Conservation (phyloP, 2,888 invertebrate species). For the Lymantria monacha region DNA sequence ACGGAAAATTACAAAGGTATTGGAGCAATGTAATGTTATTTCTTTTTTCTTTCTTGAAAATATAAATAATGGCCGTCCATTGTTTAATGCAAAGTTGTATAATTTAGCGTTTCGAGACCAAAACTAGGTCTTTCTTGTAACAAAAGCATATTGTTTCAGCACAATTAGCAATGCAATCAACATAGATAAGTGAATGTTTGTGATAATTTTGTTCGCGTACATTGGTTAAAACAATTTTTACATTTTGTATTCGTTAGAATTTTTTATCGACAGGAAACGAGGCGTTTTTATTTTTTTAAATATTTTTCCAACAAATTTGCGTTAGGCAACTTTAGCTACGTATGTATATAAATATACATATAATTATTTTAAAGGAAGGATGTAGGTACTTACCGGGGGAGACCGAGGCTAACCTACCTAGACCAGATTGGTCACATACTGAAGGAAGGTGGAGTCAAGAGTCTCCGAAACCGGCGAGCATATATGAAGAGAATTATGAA, state of each 20-base stretch:
- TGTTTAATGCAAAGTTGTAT: constrained; percentile 61
- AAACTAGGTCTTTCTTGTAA: constrained; percentile 73
- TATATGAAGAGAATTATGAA: too few relatives aligned
- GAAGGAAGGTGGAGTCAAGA: too few relatives aligned
- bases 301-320: too few relatives aligned
- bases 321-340: too few relatives aligned
- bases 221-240: constrained; percentile 20
- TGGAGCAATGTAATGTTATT: constrained; percentile 16
- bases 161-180: constrained; percentile 73
- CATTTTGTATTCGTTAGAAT: background rate
- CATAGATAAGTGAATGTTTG: constrained; percentile 73
- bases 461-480: too few relatives aligned
- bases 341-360: too few relatives aligned
- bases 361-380: too few relatives aligned
- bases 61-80: constrained; percentile 51
- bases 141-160: constrained; percentile 78
- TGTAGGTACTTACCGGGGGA: too few relatives aligned
- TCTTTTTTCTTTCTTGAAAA: constrained; percentile 41
- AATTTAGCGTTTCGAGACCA: constrained; percentile 67
- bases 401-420: too few relatives aligned
- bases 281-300: background rate
- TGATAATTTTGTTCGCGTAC: constrained; percentile 33
- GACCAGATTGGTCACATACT: too few relatives aligned
- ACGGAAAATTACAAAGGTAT: constrained; percentile 22
- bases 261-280: constrained; percentile 16